A percentile compares a stretch with the other conserved stretches of the same genome.
Conservation (phyloP, 2,113 vertebrate genomes). For the Orientallactaga bullata region DNA sequence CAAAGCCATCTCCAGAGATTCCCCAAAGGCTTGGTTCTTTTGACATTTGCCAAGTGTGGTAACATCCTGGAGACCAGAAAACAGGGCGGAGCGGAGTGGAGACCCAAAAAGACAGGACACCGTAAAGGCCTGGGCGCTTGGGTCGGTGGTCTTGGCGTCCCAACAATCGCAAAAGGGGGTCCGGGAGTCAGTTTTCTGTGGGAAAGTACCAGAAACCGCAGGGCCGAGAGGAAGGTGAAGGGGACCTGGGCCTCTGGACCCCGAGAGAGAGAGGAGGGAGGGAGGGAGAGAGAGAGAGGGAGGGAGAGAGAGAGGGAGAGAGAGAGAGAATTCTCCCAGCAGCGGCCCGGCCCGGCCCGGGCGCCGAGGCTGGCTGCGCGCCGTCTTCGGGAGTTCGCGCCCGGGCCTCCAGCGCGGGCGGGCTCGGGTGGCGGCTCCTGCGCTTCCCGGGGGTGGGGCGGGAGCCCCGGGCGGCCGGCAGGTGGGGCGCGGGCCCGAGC, state of each 20-base stretch:
- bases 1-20: not conserved
- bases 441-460: not conserved
- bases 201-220: not conserved
- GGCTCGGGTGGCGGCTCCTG: not conserved
- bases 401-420: not conserved
- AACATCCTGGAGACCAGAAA: not conserved
- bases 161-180: not conserved
- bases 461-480: conserved; percentile 70
- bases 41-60: not conserved
- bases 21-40: not conserved
- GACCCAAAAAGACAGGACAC: not conserved
- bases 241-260: not conserved
- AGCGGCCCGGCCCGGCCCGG: not conserved
- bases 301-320: not conserved
- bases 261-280: not conserved
- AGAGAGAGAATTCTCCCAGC: not conserved
- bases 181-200: not conserved
- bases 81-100: not conserved
- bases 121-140: not conserved
- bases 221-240: not conserved
- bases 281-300: not conserved
- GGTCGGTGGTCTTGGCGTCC: not conserved
- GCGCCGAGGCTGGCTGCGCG: not conserved
- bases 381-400: not conserved
- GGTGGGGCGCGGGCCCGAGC: conserved; percentile 80